Conservation (phyloP, 2,113 vertebrate genomes). For the Puma concolor region DNA sequence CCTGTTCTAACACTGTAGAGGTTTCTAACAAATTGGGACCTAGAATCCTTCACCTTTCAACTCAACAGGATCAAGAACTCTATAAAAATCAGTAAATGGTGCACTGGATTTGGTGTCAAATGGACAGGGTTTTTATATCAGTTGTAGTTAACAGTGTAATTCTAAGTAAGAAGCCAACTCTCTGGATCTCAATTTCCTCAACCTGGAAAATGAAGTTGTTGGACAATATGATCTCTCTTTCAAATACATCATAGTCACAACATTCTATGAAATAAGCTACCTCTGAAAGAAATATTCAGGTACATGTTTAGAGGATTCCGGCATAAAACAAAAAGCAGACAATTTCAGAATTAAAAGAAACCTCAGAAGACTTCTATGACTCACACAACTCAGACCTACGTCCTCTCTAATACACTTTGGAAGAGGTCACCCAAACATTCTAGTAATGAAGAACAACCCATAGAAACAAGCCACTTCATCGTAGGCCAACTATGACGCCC, state of each 20-base stretch:
- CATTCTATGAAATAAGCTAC: constrained; percentile 47
- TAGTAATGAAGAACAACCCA: background rate
- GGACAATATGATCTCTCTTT: constrained; percentile 22
- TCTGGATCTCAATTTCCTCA: constrained; percentile 41
- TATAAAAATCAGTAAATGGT: constrained; percentile 42
- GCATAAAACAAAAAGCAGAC: constrained; percentile 27
- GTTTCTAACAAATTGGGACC: constrained; percentile 34
- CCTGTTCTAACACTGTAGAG: background rate
- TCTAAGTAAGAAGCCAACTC: constrained; percentile 40
- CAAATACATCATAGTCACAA: background rate
- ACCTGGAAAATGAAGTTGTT: constrained; percentile 36
- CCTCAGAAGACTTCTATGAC: background rate
- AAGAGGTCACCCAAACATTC: background rate
- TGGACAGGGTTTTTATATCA: background rate
- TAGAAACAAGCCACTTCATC: constrained; percentile 7
- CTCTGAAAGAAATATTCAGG: constrained; percentile 11
- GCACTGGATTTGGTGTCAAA: background rate
- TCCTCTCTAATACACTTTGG: background rate
- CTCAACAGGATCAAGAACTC: constrained; percentile 17
- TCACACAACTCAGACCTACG: constrained; percentile 34
- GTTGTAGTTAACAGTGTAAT: constrained; percentile 33
- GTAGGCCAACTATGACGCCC: background rate
- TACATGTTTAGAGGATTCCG: background rate
- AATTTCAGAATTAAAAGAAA: background rate
- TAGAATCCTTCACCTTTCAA: constrained; percentile 27